phyloP scores from a whole-genome alignment of 1,140 invertebrate genomes.

The Drosophila pandora region DNA sequence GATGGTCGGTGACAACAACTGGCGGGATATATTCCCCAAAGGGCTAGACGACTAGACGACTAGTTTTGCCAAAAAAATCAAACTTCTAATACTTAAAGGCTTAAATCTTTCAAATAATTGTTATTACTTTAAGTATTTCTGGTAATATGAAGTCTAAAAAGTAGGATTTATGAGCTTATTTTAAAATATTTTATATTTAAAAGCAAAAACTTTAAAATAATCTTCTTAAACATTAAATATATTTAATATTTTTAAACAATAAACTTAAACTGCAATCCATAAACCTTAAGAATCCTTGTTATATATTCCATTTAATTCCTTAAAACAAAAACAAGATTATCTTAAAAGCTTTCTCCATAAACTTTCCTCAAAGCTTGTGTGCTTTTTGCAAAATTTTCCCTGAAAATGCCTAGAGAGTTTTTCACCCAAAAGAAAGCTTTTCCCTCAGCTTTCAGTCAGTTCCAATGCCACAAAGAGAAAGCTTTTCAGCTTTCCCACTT shows the following conservation, averaged over 20 bases:
- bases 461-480: slow-evolving; percentile 2
- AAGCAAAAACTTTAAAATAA: too few species aligned
- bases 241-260: too few species aligned
- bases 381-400: too few species aligned
- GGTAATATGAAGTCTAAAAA: too few species aligned
- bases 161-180: too few species aligned
- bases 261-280: not conserved
- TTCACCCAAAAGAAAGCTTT: not conserved
- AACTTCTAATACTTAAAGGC: not conserved
- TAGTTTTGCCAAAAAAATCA: not conserved
- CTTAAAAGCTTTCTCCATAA: not conserved
- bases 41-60: slow-evolving; percentile 21
- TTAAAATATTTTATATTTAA: too few species aligned
- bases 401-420: not conserved
- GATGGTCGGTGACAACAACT: not conserved
- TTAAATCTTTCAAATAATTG: not conserved
- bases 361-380: not conserved
- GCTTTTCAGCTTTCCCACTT: slow-evolving; percentile 13
- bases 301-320: not conserved
- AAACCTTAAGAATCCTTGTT: not conserved
- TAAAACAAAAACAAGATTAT: too few species aligned
- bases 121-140: not conserved
- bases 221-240: too few species aligned
- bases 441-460: slow-evolving; percentile 19
- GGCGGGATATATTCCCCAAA: slow-evolving; percentile 6